Base-by-base conservation (phyloP, 1,140 invertebrate species). In the Diabrotica virgifera region DNA sequence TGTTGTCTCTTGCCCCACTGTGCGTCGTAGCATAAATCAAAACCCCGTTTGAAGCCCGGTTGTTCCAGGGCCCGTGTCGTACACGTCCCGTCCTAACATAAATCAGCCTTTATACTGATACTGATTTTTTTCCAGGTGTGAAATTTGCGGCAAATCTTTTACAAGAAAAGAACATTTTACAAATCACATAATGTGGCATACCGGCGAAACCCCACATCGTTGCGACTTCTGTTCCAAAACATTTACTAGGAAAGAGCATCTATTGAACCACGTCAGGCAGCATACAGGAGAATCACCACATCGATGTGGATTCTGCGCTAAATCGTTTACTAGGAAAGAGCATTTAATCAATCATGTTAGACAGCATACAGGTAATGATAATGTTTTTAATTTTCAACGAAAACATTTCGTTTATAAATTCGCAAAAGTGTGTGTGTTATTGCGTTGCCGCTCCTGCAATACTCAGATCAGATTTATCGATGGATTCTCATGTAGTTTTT, bases 111-210 rank as follows among this genome's bases (percentile, higher is more conserved):
- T n/a, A 46, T 46, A 46, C n/a, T 62, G 7, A 52, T 62, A 10
- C 12, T 5, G 36, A 7, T 14, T 36, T 60, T 0, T 60, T 62
- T 89, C 88, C 79, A 84, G 88, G 71, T 92, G 90, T 80, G 89
- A 91, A 79, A 89, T 91, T 77, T 95, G 93, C 80, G 89, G 89
- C 76, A 94, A 94, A 82, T 89, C 89, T 52, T 95, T 95, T 79
- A 93, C 91, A 57, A 85, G 91, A 75, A 91, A 90, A 81, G 90
- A 91, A 82, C 90, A 91, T 78, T 90, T 91, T 81, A 90, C 88
- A 85, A 91, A 91, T 83, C 90, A 92, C 82, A 90, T 91, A 79
- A 85, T 91, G 84, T 91, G 90, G 87, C 90, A 92, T 77, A 91
- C 90, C 67, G 91, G 93, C 65, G 92, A 94, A 79, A 93, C 92